Percentiles rank a stretch among this genome's conserved stretches.
These are phyloP conservation scores for Drosophila biarmipes DNA, from an alignment of 1,140 invertebrate genomes.

Conservation along the genomic window DNA sequence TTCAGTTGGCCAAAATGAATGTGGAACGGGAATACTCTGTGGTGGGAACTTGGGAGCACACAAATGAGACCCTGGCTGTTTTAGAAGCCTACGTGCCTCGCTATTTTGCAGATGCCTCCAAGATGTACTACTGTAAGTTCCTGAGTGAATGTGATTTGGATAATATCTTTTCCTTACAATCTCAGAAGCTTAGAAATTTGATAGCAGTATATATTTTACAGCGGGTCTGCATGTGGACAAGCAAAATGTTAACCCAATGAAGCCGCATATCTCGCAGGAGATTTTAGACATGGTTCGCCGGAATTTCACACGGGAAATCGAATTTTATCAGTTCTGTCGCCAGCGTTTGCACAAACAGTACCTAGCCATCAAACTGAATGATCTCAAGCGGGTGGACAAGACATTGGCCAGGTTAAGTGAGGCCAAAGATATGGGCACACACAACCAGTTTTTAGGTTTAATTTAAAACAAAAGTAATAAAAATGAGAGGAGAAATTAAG, in stretches of 20 bases:
- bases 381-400: slow-evolving; percentile 64
- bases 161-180: neutral
- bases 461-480: slow-evolving; percentile 21
- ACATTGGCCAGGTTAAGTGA: slow-evolving; percentile 32
- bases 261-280: slow-evolving; percentile 92
- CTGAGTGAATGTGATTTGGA: neutral
- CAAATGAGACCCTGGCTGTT: slow-evolving; percentile 92
- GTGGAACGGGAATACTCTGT: slow-evolving; percentile 94
- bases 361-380: slow-evolving; percentile 86
- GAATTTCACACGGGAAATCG: slow-evolving; percentile 95
- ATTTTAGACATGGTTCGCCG: slow-evolving; percentile 92
- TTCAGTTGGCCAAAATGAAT: slow-evolving; percentile 92
- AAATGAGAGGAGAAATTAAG: neutral
- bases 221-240: slow-evolving; percentile 72
- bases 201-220: slow-evolving; percentile 84
- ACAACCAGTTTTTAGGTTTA: slow-evolving; percentile 32
- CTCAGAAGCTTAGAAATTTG: neutral
- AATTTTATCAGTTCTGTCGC: slow-evolving; percentile 96
- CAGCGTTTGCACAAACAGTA: slow-evolving; percentile 93
- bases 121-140: slow-evolving; percentile 91
- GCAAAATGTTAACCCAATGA: slow-evolving; percentile 84
- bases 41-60: slow-evolving; percentile 94
- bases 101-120: slow-evolving; percentile 91
- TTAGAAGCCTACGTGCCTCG: slow-evolving; percentile 92
- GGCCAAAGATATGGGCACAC: slow-evolving; percentile 47